phyloP scores from a whole-genome alignment of 2,888 invertebrate genomes.

The Limulus polyphemus region DNA sequence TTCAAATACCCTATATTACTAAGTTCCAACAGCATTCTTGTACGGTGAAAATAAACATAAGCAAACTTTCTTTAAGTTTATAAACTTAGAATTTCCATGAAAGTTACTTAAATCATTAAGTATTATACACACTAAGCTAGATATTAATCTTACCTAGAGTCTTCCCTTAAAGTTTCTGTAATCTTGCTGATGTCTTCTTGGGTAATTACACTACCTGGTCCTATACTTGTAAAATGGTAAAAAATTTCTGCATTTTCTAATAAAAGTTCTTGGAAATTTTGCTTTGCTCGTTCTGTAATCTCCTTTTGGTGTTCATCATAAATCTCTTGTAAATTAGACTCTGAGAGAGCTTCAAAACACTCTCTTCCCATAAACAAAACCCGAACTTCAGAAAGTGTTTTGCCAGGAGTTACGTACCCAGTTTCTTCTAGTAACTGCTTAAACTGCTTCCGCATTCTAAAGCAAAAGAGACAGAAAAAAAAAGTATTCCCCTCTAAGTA shows the following conservation, averaged over 20 bases:
- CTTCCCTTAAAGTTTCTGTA: conserved; percentile 77
- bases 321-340: conserved; percentile 78
- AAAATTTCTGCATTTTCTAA: conserved; percentile 86
- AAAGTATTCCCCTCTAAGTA: too few species aligned
- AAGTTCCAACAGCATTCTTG: too few species aligned
- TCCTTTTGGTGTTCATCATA: conserved; percentile 88
- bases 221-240: conserved; percentile 80
- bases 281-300: conserved; percentile 74
- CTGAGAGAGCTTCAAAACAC: conserved; percentile 80
- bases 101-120: too few species aligned
- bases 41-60: too few species aligned
- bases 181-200: conserved; percentile 90
- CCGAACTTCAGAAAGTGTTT: conserved; percentile 69
- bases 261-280: conserved; percentile 80
- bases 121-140: too few species aligned
- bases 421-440: conserved; percentile 84
- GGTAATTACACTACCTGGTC: conserved; percentile 73
- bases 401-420: conserved; percentile 90
- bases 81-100: too few species aligned
- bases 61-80: too few species aligned
- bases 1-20: too few species aligned
- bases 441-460: conserved; percentile 74
- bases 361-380: conserved; percentile 84
- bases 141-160: conserved; percentile 43
- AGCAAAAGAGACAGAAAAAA: too few species aligned